These are phyloP conservation scores for Pygmarrhopalites habei DNA, from an alignment of 1,140 invertebrate genomes.

Conservation along the genomic window DNA sequence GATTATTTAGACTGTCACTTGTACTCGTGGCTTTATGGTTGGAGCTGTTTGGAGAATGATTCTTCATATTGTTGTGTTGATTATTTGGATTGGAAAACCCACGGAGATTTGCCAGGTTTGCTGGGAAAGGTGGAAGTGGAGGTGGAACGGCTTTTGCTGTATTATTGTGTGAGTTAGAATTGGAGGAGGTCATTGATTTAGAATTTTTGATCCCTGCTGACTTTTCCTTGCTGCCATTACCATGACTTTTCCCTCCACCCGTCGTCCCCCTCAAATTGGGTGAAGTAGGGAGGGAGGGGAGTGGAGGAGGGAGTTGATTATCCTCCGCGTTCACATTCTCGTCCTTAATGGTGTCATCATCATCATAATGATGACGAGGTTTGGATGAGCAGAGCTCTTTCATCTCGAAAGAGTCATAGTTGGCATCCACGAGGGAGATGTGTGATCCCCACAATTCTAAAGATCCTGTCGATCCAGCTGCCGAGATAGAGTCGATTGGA, in stretches of 20 bases:
- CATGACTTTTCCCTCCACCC: background rate
- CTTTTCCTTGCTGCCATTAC: background rate
- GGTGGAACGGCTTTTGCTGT: slow-evolving; percentile 43
- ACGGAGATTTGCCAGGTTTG: no score
- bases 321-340: no score
- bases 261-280: no score
- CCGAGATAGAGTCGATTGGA: slow-evolving; percentile 31
- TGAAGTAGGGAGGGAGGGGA: background rate
- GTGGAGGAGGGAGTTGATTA: no score
- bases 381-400: slow-evolving; percentile 1
- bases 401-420: slow-evolving; percentile 15
- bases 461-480: slow-evolving; percentile 10
- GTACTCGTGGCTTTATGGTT: slow-evolving; percentile 3
- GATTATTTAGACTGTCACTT: background rate
- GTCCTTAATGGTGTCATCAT: slow-evolving; percentile 7
- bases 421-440: slow-evolving; percentile 22
- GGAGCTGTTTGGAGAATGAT: no score
- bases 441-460: slow-evolving; percentile 35
- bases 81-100: no score
- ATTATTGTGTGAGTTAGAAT: background rate
- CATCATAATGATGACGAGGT: background rate
- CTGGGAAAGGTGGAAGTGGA: slow-evolving; percentile 42
- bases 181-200: background rate
- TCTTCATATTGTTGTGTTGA: no score
- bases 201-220: background rate